A percentile compares a stretch with the other conserved stretches of the same genome.
Conservation (phyloP, 2,113 vertebrate genomes). For the Psettodes erumei region DNA sequence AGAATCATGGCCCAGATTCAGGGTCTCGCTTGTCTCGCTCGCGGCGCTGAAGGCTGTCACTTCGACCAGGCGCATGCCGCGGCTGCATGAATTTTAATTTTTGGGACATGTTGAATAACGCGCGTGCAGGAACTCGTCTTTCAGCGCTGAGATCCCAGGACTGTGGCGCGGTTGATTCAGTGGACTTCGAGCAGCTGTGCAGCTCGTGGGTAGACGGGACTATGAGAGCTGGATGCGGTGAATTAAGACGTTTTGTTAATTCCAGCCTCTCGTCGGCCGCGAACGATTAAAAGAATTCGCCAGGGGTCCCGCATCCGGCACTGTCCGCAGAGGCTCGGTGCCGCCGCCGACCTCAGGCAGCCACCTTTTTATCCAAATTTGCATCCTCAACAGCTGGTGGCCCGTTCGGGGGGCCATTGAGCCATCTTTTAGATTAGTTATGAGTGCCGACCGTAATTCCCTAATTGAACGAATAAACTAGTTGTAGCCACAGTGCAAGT, state of each 20-base stretch:
- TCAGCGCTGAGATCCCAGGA: conserved; percentile 29
- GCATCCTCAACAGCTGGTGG: conserved; percentile 3
- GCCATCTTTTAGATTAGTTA: neutral
- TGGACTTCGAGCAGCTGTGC: conserved; percentile 23
- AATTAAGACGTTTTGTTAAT: conserved; percentile 21
- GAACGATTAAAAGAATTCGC: conserved; percentile 25
- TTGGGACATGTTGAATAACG: conserved; percentile 17
- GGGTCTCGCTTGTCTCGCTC: conserved; percentile 35
- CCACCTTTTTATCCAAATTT: neutral
- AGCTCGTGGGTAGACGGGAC: conserved; percentile 37
- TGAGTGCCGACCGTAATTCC: neutral
- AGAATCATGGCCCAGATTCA: conserved; percentile 53
- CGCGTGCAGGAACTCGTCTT: conserved; percentile 15
- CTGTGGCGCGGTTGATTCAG: neutral
- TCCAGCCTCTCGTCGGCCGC: conserved; percentile 25
- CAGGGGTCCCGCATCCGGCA: neutral
- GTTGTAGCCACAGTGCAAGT: neutral
- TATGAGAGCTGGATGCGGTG: conserved; percentile 30
- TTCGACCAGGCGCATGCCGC: conserved; percentile 4
- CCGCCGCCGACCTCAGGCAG: neutral
- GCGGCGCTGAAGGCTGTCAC: conserved; percentile 25
- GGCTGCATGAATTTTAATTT: conserved; percentile 31
- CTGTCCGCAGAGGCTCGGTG: neutral
- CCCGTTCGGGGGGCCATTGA: neutral
- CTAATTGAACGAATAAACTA: neutral